Conservation (phyloP, 2,888 invertebrate species). For the Drosophila multiciliata region DNA sequence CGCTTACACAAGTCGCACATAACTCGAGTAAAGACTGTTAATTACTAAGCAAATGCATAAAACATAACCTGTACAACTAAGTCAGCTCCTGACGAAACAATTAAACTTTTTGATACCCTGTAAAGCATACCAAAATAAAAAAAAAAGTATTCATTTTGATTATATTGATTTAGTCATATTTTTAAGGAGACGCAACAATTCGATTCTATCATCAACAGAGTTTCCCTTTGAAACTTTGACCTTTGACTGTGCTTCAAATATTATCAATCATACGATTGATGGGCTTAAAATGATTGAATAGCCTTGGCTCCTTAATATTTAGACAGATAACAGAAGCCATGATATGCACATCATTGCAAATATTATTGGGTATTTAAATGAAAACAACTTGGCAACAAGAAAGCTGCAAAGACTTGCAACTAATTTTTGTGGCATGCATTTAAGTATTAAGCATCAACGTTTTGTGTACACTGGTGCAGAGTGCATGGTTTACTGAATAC, state of each 20-base stretch:
- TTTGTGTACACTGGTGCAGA: slow-evolving; percentile 21
- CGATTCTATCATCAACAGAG: not conserved
- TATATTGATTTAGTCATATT: not conserved
- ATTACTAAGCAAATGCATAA: slow-evolving; percentile 73
- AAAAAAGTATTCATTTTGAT: not conserved
- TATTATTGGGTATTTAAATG: slow-evolving; percentile 35
- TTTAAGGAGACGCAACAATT: not conserved
- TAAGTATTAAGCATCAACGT: slow-evolving; percentile 32
- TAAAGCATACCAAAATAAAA: not conserved
- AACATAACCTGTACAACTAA: slow-evolving; percentile 50
- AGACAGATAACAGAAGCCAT: not conserved
- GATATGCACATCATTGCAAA: not conserved
- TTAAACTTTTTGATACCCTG: slow-evolving; percentile 29
- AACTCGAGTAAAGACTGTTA: slow-evolving; percentile 48
- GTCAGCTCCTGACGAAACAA: not conserved
- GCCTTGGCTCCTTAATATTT: not conserved
- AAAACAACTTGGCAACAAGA: slow-evolving; percentile 25
- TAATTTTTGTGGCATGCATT: slow-evolving; percentile 33
- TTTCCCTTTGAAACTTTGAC: not conserved
- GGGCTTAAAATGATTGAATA: no score
- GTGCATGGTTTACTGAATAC: not conserved
- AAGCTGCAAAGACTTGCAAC: slow-evolving; percentile 16
- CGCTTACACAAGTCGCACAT: slow-evolving; percentile 8
- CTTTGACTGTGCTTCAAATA: not conserved
- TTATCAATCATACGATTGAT: no score